Percentiles rank a stretch among this genome's conserved stretches.
Evolutionary conservation across 1,140 invertebrate species (phyloP).

Genomic region (Marisa cornuarietis): DNA sequence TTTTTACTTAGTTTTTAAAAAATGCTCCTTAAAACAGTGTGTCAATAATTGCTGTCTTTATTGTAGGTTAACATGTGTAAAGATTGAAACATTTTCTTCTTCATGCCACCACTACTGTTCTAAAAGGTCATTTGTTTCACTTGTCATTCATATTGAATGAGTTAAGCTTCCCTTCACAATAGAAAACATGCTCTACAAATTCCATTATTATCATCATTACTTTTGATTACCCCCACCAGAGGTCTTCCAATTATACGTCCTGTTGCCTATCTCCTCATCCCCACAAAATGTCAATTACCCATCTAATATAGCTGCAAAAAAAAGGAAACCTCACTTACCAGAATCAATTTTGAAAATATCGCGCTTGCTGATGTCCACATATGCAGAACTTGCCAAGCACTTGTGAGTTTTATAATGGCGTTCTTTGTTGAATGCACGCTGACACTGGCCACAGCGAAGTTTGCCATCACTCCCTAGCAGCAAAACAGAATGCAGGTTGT

Average conservation of each 20-base stretch:
- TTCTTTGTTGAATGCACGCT: slow-evolving; percentile 55
- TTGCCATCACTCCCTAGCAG: slow-evolving; percentile 56
- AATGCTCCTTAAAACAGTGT: no score
- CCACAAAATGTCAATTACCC: background rate
- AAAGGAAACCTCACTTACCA: slow-evolving; percentile 31
- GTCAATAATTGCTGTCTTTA: no score
- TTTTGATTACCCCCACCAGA: no score
- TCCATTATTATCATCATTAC: no score
- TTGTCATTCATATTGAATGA: no score
- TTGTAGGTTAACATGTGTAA: no score
- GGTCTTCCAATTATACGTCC: background rate
- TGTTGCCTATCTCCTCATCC: background rate
- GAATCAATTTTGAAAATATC: slow-evolving; percentile 51
- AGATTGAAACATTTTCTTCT: no score
- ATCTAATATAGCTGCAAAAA: background rate
- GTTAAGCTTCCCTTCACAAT: no score
- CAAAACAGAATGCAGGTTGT: background rate
- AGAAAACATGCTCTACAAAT: no score
- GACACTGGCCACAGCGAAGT: slow-evolving; percentile 56
- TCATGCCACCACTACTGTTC: no score
- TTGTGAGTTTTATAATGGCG: slow-evolving; percentile 62
- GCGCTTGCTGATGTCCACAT: slow-evolving; percentile 59
- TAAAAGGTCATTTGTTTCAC: no score
- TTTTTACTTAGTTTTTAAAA: no score
- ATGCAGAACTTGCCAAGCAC: slow-evolving; percentile 58